A percentile compares a stretch with the other conserved stretches of the same genome.
Conservation (phyloP, 2,797 vertebrate species). For the Crocidura indochinensis region DNA sequence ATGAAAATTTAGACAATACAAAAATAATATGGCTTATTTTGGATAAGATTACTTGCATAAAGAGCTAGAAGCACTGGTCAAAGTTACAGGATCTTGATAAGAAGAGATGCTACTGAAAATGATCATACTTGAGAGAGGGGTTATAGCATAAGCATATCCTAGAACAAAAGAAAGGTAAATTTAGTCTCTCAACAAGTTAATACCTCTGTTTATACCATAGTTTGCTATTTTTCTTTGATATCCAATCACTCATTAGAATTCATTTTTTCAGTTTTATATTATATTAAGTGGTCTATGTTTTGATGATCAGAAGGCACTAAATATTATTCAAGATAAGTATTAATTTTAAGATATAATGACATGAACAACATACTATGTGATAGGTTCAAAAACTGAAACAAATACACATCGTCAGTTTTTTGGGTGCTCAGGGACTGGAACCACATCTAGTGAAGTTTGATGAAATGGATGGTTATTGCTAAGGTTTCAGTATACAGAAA, state of each 20-base stretch:
- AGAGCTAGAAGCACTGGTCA: not conserved
- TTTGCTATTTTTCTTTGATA: not conserved
- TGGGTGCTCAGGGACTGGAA: too few relatives aligned
- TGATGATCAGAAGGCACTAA: conserved; percentile 1
- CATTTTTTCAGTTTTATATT: not conserved
- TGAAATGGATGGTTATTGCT: too few relatives aligned
- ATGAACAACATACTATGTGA: not conserved
- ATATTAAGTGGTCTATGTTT: not conserved
- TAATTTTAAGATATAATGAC: not conserved
- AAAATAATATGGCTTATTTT: conserved; percentile 8
- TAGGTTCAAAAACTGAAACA: too few relatives aligned
- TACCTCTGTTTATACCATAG: not conserved
- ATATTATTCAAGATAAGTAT: conserved; percentile 27
- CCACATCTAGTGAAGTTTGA: too few relatives aligned
- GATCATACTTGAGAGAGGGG: not conserved
- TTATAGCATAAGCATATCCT: not conserved
- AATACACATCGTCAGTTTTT: too few relatives aligned
- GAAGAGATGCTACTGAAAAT: not conserved
- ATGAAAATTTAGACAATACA: not conserved
- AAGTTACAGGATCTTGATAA: not conserved
- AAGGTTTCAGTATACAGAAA: too few relatives aligned
- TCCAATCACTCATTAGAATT: not conserved
- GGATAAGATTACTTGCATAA: not conserved
- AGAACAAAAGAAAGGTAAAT: not conserved
- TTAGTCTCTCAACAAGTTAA: not conserved